Evolutionary conservation across 2,113 vertebrate genomes (phyloP).

Genomic region (Chaetorhynchus papuensis): DNA sequence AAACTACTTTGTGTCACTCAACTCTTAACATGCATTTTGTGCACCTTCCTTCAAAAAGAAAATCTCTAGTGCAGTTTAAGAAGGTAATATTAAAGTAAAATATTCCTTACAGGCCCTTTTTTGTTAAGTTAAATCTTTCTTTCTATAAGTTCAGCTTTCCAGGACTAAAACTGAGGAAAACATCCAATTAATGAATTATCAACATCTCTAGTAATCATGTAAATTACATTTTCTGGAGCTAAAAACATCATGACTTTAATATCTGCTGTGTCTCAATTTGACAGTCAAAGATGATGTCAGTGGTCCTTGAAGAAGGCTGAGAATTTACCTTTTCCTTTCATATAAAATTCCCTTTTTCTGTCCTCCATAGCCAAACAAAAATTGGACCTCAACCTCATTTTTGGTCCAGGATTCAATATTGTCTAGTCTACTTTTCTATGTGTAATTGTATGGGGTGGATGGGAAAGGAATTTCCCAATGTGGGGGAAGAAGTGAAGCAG

Average conservation of each 20-base stretch:
- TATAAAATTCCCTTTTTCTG: not conserved
- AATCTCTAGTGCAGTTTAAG: not conserved
- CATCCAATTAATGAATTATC: not conserved
- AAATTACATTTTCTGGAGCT: not conserved
- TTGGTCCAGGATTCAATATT: not conserved
- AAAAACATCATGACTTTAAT: not conserved
- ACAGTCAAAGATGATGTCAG: not conserved
- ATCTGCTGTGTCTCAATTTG: not conserved
- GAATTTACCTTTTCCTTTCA: not conserved
- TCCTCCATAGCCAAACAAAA: not conserved
- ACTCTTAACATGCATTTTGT: not conserved
- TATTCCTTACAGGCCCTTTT: not conserved
- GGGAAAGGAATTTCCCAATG: not conserved
- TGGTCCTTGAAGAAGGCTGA: not conserved
- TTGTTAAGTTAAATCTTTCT: not conserved
- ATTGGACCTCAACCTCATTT: not conserved
- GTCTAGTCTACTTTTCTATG: not conserved
- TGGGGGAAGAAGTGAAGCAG: not conserved
- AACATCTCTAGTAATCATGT: not conserved
- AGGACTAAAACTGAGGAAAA: not conserved
- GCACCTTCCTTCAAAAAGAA: not conserved
- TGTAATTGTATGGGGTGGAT: not conserved
- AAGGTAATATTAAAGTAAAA: not conserved
- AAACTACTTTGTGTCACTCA: not conserved
- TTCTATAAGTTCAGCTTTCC: accelerated